Percentiles rank a stretch among this genome's conserved stretches.
These are phyloP conservation scores for Zaprionus inermis DNA, from an alignment of 1,140 invertebrate species.

Conservation along the genomic window DNA sequence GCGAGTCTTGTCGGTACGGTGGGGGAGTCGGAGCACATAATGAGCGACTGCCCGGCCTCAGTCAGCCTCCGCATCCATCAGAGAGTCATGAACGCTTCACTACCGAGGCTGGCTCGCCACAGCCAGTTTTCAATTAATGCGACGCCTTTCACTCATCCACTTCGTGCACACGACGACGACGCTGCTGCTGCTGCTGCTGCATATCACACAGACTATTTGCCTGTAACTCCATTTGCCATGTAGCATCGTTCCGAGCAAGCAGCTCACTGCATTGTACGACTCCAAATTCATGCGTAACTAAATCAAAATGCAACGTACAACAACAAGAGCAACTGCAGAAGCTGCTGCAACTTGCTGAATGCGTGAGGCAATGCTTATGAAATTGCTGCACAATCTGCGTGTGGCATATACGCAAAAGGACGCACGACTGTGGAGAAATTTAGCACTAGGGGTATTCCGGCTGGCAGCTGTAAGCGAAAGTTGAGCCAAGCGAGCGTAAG, in stretches of 20 bases:
- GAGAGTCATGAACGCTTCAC: conserved; percentile 66
- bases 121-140: conserved; percentile 80
- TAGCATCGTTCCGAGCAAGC: background rate
- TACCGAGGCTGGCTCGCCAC: conserved; percentile 38
- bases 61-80: conserved; percentile 40
- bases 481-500: background rate
- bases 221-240: conserved; percentile 4
- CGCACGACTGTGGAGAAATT: background rate
- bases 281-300: conserved; percentile 76
- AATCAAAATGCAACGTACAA: conserved; percentile 65
- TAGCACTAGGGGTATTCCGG: conserved; percentile 41
- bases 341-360: conserved; percentile 24
- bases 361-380: conserved; percentile 55
- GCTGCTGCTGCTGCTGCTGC: background rate
- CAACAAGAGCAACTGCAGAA: conserved; percentile 28
- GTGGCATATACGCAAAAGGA: conserved; percentile 44
- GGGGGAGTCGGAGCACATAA: conserved; percentile 41
- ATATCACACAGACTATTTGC: conserved; percentile 2
- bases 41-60: conserved; percentile 51
- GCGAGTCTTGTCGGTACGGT: too few species aligned
- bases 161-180: background rate
- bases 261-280: conserved; percentile 41
- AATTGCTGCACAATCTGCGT: conserved; percentile 63
- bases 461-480: background rate
- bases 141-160: conserved; percentile 26